These are phyloP conservation scores for Xylocampa areola DNA, from an alignment of 2,888 invertebrate genomes.

Conservation along the genomic window DNA sequence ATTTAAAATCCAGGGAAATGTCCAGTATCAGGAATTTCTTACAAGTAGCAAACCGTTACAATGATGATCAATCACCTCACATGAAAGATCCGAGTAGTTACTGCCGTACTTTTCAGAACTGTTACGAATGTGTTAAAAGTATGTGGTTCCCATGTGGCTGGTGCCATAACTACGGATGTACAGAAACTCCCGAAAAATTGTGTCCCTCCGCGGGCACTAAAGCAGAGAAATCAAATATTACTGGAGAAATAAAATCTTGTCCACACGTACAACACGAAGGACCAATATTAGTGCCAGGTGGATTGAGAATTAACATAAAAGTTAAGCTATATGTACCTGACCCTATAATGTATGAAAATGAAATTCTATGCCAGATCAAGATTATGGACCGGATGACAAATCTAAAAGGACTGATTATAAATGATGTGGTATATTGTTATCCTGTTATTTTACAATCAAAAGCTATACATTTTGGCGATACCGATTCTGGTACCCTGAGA, in stretches of 20 bases:
- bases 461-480: slow-evolving; percentile 22
- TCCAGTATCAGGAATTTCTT: slow-evolving; percentile 33
- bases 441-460: slow-evolving; percentile 52
- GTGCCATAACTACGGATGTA: slow-evolving; percentile 73
- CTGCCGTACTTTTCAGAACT: slow-evolving; percentile 62
- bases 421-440: slow-evolving; percentile 63
- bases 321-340: slow-evolving; percentile 65
- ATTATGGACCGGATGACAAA: slow-evolving; percentile 55
- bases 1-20: slow-evolving; percentile 29
- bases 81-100: slow-evolving; percentile 45
- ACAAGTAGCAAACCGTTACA: slow-evolving; percentile 6
- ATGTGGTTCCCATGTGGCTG: slow-evolving; percentile 64
- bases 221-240: slow-evolving; percentile 25
- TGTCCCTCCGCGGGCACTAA: slow-evolving; percentile 54
- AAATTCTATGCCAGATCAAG: slow-evolving; percentile 65
- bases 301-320: slow-evolving; percentile 58
- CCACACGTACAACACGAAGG: slow-evolving; percentile 63
- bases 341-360: slow-evolving; percentile 62
- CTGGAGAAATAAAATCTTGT: slow-evolving; percentile 49
- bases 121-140: slow-evolving; percentile 65
- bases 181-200: slow-evolving; percentile 50
- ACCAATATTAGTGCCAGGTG: slow-evolving; percentile 62
- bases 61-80: slow-evolving; percentile 2
- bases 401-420: slow-evolving; percentile 63
- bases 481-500: slow-evolving; percentile 51